Evolutionary conservation across 2,888 invertebrate species (phyloP).

Genomic region (Parnassius apollo): DNA sequence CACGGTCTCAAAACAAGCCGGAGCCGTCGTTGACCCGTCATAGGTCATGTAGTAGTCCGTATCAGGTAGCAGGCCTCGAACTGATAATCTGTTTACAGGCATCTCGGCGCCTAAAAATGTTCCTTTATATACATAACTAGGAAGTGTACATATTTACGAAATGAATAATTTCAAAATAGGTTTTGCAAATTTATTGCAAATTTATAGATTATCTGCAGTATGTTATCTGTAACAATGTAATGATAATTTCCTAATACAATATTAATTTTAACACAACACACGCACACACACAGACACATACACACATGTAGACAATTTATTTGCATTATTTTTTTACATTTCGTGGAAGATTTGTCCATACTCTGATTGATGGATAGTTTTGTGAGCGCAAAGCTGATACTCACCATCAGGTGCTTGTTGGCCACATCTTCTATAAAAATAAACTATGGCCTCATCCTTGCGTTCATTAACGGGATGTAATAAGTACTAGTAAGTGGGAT

Average conservation of each 20-base stretch:
- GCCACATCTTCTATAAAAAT: too few species aligned
- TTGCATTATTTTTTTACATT: too few species aligned
- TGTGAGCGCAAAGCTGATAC: too few species aligned
- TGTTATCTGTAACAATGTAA: not conserved
- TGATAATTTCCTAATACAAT: not conserved
- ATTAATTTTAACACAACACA: too few species aligned
- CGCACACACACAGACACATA: too few species aligned
- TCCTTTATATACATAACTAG: not conserved
- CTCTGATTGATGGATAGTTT: too few species aligned
- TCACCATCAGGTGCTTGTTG: too few species aligned
- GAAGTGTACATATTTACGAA: not conserved
- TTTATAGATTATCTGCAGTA: not conserved
- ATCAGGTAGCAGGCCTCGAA: conserved; percentile 93
- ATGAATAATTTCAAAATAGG: not conserved
- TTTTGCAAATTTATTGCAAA: not conserved
- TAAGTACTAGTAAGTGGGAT: too few species aligned
- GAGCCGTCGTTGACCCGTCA: conserved; percentile 97
- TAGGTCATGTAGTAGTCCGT: conserved; percentile 99
- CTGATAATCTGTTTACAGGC: conserved; percentile 91
- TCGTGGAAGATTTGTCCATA: too few species aligned
- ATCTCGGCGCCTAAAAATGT: conserved; percentile 87
- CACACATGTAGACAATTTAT: too few species aligned
- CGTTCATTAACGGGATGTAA: too few species aligned
- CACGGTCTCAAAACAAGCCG: conserved; percentile 98
- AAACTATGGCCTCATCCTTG: too few species aligned